A percentile compares a stretch with the other conserved stretches of the same genome.
These are phyloP conservation scores for Leptinotarsa defecta DNA, from an alignment of 1,140 invertebrate species.

Conservation along the genomic window DNA sequence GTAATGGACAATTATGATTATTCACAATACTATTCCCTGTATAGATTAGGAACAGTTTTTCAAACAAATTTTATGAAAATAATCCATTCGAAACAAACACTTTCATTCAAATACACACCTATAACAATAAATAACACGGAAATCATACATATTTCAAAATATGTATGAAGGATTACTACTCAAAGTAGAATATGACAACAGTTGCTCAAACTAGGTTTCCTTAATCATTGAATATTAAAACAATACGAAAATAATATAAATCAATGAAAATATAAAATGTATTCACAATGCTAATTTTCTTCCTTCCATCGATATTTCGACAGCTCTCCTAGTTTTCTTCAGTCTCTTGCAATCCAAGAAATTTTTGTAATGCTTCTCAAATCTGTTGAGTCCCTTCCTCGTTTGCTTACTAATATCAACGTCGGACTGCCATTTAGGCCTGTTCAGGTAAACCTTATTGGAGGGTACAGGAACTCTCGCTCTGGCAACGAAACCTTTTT, in stretches of 20 bases:
- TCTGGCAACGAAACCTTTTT: conserved; percentile 92
- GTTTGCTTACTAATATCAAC: conserved; percentile 78
- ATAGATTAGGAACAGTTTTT: too few relatives aligned
- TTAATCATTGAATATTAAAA: neutral
- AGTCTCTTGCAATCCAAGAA: conserved; percentile 85
- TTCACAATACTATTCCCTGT: too few relatives aligned
- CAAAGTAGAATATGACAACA: too few relatives aligned
- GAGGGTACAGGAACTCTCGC: conserved; percentile 94
- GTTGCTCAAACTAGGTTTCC: neutral
- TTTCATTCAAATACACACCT: too few relatives aligned
- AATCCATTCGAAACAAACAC: too few relatives aligned
- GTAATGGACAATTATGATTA: too few relatives aligned
- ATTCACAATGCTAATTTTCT: conserved; percentile 87
- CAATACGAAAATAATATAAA: neutral
- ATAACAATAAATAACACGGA: too few relatives aligned
- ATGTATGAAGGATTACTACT: neutral
- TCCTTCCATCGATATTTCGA: conserved; percentile 94
- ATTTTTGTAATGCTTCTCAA: conserved; percentile 90
- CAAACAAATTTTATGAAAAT: too few relatives aligned
- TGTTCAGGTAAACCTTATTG: conserved; percentile 93
- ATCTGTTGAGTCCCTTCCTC: conserved; percentile 83
- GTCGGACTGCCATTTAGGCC: conserved; percentile 90
- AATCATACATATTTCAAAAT: too few relatives aligned
- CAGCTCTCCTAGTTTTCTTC: conserved; percentile 78
- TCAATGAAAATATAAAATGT: conserved; percentile 18